These are phyloP conservation scores for Drosophila saltans DNA, from an alignment of 1,140 invertebrate species.

Conservation along the genomic window DNA sequence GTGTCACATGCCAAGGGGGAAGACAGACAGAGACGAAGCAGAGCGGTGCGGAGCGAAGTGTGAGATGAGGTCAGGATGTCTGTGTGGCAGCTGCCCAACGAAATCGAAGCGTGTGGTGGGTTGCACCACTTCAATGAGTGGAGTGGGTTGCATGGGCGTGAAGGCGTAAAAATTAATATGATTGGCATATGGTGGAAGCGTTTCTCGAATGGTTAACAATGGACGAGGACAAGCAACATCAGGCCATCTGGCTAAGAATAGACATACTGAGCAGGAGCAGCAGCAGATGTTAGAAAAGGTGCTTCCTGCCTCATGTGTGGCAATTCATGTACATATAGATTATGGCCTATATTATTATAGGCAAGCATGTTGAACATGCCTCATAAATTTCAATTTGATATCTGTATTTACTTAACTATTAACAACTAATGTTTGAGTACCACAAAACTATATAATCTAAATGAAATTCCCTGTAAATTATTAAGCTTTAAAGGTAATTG, in stretches of 20 bases:
- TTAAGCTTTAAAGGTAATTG: no score
- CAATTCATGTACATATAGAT: slow-evolving; percentile 12
- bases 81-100: slow-evolving; percentile 42
- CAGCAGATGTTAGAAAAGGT: slow-evolving; percentile 36
- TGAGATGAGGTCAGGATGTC: slow-evolving; percentile 15
- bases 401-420: neutral
- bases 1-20: slow-evolving; percentile 42
- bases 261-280: slow-evolving; percentile 48
- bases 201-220: slow-evolving; percentile 64
- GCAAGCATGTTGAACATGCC: neutral
- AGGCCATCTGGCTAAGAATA: slow-evolving; percentile 58
- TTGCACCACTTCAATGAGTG: neutral
- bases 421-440: neutral
- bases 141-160: neutral
- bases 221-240: slow-evolving; percentile 42
- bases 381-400: neutral
- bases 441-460: neutral
- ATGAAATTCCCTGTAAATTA: neutral
- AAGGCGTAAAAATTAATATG: slow-evolving; percentile 73
- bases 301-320: slow-evolving; percentile 11
- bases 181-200: slow-evolving; percentile 62
- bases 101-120: slow-evolving; percentile 20
- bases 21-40: slow-evolving; percentile 9
- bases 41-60: neutral
- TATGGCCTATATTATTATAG: neutral